Evolutionary conservation across 1,140 invertebrate genomes (phyloP).

Genomic region (Agrilus planipennis): DNA sequence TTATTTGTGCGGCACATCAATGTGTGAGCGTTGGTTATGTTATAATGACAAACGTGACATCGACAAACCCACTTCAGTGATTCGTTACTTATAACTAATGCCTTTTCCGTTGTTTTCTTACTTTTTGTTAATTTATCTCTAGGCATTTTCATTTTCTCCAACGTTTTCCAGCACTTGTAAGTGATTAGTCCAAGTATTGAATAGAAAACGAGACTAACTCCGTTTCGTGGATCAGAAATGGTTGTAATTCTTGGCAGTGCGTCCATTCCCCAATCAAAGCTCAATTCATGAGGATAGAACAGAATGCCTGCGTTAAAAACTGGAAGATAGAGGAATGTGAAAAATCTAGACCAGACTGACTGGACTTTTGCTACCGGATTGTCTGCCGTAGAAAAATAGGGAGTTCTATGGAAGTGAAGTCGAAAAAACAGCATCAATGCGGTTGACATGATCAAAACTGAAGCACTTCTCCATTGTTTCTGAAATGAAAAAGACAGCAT

Average conservation of each 20-base stretch:
- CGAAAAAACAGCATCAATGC: slow-evolving; percentile 43
- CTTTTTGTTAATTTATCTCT: slow-evolving; percentile 3
- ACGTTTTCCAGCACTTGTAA: slow-evolving; percentile 11
- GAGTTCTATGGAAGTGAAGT: slow-evolving; percentile 49
- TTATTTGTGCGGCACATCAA: slow-evolving; percentile 41
- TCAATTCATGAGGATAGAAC: slow-evolving; percentile 67
- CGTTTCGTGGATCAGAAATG: slow-evolving; percentile 61
- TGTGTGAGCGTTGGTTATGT: slow-evolving; percentile 41
- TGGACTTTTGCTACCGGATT: slow-evolving; percentile 76
- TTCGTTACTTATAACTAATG: slow-evolving; percentile 2
- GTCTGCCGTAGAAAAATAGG: slow-evolving; percentile 77
- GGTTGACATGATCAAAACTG: slow-evolving; percentile 44
- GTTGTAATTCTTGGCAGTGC: slow-evolving; percentile 69
- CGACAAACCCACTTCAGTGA: slow-evolving; percentile 27
- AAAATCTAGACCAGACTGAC: slow-evolving; percentile 53
- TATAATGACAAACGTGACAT: slow-evolving; percentile 41
- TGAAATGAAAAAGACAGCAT: slow-evolving; percentile 34
- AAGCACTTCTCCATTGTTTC: slow-evolving; percentile 53
- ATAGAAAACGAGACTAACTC: slow-evolving; percentile 62
- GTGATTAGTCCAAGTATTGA: slow-evolving; percentile 30
- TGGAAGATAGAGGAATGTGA: slow-evolving; percentile 82
- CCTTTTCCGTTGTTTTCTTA: neutral
- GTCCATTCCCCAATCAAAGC: slow-evolving; percentile 96
- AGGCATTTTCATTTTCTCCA: slow-evolving; percentile 5
- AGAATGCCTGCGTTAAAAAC: slow-evolving; percentile 76